Base-by-base conservation (phyloP, 2,113 vertebrate genomes). In the Gallinago media region DNA sequence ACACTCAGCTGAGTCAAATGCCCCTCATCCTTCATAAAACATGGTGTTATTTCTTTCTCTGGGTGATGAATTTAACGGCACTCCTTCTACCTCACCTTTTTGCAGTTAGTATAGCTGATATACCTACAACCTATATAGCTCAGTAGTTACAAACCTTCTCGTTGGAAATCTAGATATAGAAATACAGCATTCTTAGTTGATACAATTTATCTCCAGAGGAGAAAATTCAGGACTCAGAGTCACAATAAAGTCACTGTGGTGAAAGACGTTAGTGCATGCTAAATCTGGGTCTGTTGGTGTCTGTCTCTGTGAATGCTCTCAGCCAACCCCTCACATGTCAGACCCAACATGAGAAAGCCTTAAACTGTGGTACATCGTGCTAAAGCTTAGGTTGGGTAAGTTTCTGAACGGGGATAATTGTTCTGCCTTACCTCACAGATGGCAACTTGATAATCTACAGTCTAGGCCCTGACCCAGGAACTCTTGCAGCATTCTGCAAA, bases 361-460 rank as follows among this genome's bases (percentile, higher is more conserved):
- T 55, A 32, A 86, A 32, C 22, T 62, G 23, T 63, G 32, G 23
- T 20, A 47, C 65, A 44, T 91, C 44, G 19, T 46, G 23, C 29
- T 46, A 25, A 47, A 88, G 59, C 42, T 71, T 81, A 78, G 61
- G 29, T 3, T 86, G 76, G 32, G 83, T 34, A 38, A 32, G 6
- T 42, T 92, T 80, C 55, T 90, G 72, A 90, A 73, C 12, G 0
- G 34, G 13, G 32, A 50, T 83, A 70, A 83, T 88, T 92, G 46
- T 89, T 95, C 85, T 78, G 32, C 76, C 63, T 85, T 85, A 78
- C 54, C 40, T 95, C 88, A 93, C 34, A 89, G 83, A 77, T 78
- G 83, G 83, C 42, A 94, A 44, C 52, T 67, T 71, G 65, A 71
- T 81, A 91, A 86, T 81, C 68, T 77, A 32, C 76, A 71, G 68